These are phyloP conservation scores for Delia radicum DNA, from an alignment of 1,140 invertebrate species.

Conservation along the genomic window DNA sequence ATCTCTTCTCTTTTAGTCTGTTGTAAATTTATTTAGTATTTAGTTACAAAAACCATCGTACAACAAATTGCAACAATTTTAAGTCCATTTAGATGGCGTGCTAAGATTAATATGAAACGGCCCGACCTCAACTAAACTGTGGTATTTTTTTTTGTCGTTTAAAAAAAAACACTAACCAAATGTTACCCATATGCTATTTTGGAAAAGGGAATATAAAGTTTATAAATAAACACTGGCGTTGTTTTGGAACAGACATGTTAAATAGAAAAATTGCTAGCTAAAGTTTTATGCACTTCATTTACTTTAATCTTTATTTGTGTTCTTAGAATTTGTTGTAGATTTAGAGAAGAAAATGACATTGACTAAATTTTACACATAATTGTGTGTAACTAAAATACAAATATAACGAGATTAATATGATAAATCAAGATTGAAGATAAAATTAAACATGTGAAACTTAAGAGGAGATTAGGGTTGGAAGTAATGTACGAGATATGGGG, in stretches of 20 bases:
- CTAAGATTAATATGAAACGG: conserved; percentile 25
- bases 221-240: not conserved
- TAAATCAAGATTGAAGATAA: too few relatives aligned
- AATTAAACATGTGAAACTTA: too few relatives aligned
- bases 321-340: too few relatives aligned
- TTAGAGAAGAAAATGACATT: too few relatives aligned
- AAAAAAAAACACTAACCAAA: not conserved
- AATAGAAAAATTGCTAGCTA: not conserved
- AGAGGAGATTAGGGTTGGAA: too few relatives aligned
- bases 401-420: too few relatives aligned
- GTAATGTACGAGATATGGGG: too few relatives aligned
- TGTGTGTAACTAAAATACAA: too few relatives aligned
- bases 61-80: conserved; percentile 27
- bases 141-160: not conserved
- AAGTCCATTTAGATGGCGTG: conserved; percentile 27
- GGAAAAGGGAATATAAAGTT: not conserved
- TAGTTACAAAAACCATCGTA: not conserved
- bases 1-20: too few relatives aligned
- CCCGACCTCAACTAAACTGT: conserved; percentile 15
- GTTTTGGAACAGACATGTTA: not conserved
- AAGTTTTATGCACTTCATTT: conserved; percentile 11
- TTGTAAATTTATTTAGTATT: not conserved
- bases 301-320: not conserved
- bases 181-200: not conserved
- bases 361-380: too few relatives aligned